Percentiles rank a stretch among this genome's conserved stretches.
phyloP scores from a whole-genome alignment of 1,140 invertebrate species.

The Drosophila gunungcola region DNA sequence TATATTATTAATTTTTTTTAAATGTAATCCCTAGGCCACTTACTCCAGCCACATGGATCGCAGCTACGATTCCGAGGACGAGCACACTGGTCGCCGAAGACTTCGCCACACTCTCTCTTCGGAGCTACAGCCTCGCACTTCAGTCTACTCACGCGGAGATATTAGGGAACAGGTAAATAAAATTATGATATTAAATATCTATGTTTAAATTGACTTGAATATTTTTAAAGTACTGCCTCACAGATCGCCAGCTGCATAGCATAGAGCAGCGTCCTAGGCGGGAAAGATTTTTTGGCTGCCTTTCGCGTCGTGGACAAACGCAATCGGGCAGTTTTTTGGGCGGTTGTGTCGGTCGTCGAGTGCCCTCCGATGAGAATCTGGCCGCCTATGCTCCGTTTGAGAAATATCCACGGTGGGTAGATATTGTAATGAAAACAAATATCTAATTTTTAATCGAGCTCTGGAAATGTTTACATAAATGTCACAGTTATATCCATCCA shows the following conservation, averaged over 20 bases:
- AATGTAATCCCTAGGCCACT: slow-evolving; percentile 85
- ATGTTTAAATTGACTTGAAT: not conserved
- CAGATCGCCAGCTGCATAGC: slow-evolving; percentile 93
- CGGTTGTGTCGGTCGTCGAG: slow-evolving; percentile 92
- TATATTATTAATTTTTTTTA: too few species aligned
- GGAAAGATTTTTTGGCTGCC: slow-evolving; percentile 92
- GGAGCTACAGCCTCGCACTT: slow-evolving; percentile 86
- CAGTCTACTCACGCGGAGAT: slow-evolving; percentile 95
- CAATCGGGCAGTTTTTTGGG: slow-evolving; percentile 88
- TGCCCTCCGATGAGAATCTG: slow-evolving; percentile 94
- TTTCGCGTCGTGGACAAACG: slow-evolving; percentile 86
- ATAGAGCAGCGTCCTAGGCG: slow-evolving; percentile 91
- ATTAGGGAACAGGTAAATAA: slow-evolving; percentile 88
- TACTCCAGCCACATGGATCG: slow-evolving; percentile 88
- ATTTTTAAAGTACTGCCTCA: slow-evolving; percentile 94
- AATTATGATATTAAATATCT: not conserved
- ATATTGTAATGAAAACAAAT: not conserved
- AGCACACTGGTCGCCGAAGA: slow-evolving; percentile 87
- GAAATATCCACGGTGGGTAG: slow-evolving; percentile 87
- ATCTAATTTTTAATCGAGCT: too few species aligned
- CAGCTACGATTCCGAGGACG: slow-evolving; percentile 90
- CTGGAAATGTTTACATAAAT: too few species aligned
- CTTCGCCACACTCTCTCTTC: slow-evolving; percentile 86
- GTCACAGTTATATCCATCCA: too few species aligned
- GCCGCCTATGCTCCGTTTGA: slow-evolving; percentile 90